Evolutionary conservation across 2,888 invertebrate species (phyloP), one percentile per base, ranked within the genome.

Genomic region (Maniola hyperantus): DNA sequence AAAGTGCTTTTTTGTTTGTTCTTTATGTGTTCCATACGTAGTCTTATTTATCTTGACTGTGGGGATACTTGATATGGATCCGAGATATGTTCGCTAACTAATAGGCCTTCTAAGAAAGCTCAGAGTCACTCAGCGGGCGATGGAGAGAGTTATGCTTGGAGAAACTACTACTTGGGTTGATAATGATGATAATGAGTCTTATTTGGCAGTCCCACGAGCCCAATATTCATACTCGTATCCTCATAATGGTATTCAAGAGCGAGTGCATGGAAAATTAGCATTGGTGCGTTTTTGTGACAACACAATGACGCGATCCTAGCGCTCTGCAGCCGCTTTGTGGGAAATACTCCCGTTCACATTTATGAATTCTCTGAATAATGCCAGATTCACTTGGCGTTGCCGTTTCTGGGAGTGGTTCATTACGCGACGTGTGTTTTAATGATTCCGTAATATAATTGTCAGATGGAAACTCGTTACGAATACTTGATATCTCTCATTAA

Each of bases 271-370:
- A 77, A 86, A 89, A 89, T 89, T 89, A 87, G 87, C 79, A 82
- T 80, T 82, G 82, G 81, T 83, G 84, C 83, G 84, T 88, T 89
- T 90, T 89, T 88, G 85, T 88, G 79, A 72, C 79, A 81, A 13
- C 82, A 90, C 89, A 89, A 89, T 89, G 87, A 88, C 84, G 88
- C 84, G 88, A 90, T 87, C 83, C 79, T 75, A 72, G 78, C 77
- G 77, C 82, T 82, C 82, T 76, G 82, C 77, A 74, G 76, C 76
- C 77, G 80, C 87, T 89, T 90, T 89, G 86, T 88, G 79, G 76
- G 78, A 82, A 42, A 81, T 81, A 79, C 79, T 76, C 80, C 79
- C 79, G 81, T 83, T 81, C 80, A 78, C 78, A 80, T 85, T 87
- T 84, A 85, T 84, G 83, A 85, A 83, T 80, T 81, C 85, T 82